Evolutionary conservation across 2,797 vertebrate species (phyloP).

Genomic region (Delichon dasypus): DNA sequence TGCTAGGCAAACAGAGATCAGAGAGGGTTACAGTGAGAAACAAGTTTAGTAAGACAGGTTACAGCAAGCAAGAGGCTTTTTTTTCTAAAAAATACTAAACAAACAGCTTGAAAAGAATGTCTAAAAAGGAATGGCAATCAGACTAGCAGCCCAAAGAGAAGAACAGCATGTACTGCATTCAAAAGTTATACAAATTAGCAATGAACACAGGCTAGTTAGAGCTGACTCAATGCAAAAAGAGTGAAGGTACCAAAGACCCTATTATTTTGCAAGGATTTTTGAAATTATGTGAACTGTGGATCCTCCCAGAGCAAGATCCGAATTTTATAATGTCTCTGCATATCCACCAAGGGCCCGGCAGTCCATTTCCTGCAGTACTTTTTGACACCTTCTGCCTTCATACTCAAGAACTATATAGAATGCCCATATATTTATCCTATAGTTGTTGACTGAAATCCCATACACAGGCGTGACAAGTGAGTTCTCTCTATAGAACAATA

Average conservation of each 20-base stretch:
- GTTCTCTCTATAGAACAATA: fast-evolving
- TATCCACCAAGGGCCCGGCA: background rate
- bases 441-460: background rate
- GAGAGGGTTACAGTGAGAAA: background rate
- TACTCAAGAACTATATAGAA: background rate
- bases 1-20: background rate
- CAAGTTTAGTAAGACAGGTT: background rate
- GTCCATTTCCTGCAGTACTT: background rate
- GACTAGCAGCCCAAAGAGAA: background rate
- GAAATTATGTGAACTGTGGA: background rate
- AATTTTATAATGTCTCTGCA: background rate
- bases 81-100: background rate
- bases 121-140: background rate
- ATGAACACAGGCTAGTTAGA: background rate
- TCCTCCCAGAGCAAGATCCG: background rate
- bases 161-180: background rate
- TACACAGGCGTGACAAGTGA: background rate
- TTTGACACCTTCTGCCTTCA: background rate
- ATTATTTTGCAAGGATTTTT: background rate
- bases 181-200: background rate
- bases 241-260: background rate
- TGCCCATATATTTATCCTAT: background rate
- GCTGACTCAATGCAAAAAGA: background rate
- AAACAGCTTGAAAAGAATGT: background rate
- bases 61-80: background rate